A percentile compares a stretch with the other conserved stretches of the same genome.
phyloP scores from a whole-genome alignment of 2,797 vertebrate species.

The Lates japonicus region DNA sequence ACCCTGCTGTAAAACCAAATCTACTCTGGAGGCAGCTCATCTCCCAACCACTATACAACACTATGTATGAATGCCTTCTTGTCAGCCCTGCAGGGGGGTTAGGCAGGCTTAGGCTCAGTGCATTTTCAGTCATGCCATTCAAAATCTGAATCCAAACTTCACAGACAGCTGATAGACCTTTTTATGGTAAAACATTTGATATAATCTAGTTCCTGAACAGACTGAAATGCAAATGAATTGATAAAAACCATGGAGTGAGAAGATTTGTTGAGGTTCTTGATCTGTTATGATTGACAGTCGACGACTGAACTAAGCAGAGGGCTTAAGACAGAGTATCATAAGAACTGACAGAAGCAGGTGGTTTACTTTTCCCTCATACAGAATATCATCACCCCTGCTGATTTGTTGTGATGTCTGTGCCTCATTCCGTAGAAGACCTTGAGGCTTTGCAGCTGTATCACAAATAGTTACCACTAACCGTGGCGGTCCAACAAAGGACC shows the following conservation, averaged over 20 bases:
- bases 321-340: neutral
- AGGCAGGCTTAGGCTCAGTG: neutral
- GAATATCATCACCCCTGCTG: neutral
- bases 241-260: neutral
- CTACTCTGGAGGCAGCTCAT: neutral
- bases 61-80: conserved; percentile 6
- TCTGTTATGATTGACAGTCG: neutral
- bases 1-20: neutral
- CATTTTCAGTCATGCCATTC: neutral
- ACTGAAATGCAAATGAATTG: neutral
- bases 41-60: neutral
- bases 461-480: neutral
- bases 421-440: neutral
- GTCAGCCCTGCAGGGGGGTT: neutral
- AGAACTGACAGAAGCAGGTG: conserved; percentile 4
- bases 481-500: neutral
- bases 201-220: neutral
- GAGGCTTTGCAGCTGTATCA: neutral
- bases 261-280: neutral
- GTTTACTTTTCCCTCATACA: neutral
- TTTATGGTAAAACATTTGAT: neutral
- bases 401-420: neutral
- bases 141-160: neutral
- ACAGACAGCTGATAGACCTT: neutral
- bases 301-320: neutral